These are phyloP conservation scores for Lytechinus pictus DNA, from an alignment of 35 echinoderm and acorn worm species.

Conservation along the genomic window DNA sequence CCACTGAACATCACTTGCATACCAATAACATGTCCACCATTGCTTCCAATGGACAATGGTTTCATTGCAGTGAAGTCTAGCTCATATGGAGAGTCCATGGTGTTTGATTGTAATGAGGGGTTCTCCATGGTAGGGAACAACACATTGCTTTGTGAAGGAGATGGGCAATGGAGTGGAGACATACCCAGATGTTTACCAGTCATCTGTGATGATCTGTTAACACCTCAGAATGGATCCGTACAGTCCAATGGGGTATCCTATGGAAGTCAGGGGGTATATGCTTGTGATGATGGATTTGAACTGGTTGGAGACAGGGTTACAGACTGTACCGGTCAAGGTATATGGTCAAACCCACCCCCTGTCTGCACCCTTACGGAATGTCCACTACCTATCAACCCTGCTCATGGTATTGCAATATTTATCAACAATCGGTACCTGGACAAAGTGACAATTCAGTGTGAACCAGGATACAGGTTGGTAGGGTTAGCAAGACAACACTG, in stretches of 20 bases:
- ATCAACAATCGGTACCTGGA: constrained; percentile 22
- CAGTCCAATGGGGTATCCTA: neutral
- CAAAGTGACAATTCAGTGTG: constrained; percentile 32
- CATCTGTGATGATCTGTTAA: constrained; percentile 12
- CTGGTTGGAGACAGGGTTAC: neutral
- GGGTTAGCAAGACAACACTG: neutral
- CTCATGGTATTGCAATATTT: constrained; percentile 38
- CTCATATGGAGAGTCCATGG: neutral
- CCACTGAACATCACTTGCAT: neutral
- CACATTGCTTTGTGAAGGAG: constrained; percentile 20
- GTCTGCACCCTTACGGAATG: constrained; percentile 47
- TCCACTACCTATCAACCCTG: neutral
- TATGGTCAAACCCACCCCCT: constrained; percentile 40
- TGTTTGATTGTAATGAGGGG: constrained; percentile 54
- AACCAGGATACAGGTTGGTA: constrained; percentile 22
- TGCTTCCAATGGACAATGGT: neutral
- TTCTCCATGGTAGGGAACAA: constrained; percentile 35
- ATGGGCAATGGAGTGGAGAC: constrained; percentile 58
- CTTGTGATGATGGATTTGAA: constrained; percentile 58
- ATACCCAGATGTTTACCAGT: constrained; percentile 44
- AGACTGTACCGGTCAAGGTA: constrained; percentile 47
- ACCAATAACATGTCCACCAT: neutral
- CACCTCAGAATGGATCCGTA: neutral
- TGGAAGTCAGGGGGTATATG: constrained; percentile 33
- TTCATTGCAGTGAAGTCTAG: neutral